Evolutionary conservation across 2,888 invertebrate species (phyloP), one percentile per base, ranked within the genome.

Genomic region (Orthosia gracilis): DNA sequence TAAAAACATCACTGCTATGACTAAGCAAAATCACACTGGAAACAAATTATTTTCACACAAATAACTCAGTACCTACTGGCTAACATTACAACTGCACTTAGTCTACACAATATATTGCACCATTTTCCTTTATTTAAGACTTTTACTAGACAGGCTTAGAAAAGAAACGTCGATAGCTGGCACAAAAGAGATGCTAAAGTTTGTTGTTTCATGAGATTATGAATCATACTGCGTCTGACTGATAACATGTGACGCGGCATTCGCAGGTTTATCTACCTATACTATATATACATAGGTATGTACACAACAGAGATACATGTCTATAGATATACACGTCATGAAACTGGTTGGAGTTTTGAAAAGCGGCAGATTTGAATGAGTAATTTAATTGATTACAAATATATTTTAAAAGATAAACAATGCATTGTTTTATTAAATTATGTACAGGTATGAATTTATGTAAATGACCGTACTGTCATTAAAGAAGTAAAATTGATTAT

Each of bases 221-320:
- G 91, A 91, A 79, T 91, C 91, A 92, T 82, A 73, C 72, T 63
- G 65, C 79, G 81, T 84, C 86, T 69, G 82, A 79, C 82, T 88
- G 92, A 92, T 92, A 91, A 91, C 86, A 84, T 85, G 76, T 85
- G 87, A 89, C 86, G 85, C 73, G 75, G 75, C 74, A 62, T 75
- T 70, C 31, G 85, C 86, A 87, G 80, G 83, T 84, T 78, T 59
- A 66, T 45, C 21, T 66, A 76, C 55, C 18, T 69, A 76, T 50
- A 68, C n/a, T 70, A 52, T 45, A 52, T 40, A 63, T 73, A 78
- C 2, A 49, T 73, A 76, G 21, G 15, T 69, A 66, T 58, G 31
- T 69, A 80, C 23, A 64, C 63, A 67, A 52, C 69, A 66, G 15
- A 69, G 55, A 72, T 78, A 83, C 55, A 45, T 58, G 55, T 26